These are phyloP conservation scores for Diadophis punctatus DNA, from an alignment of 2,113 vertebrate species.

Conservation along the genomic window DNA sequence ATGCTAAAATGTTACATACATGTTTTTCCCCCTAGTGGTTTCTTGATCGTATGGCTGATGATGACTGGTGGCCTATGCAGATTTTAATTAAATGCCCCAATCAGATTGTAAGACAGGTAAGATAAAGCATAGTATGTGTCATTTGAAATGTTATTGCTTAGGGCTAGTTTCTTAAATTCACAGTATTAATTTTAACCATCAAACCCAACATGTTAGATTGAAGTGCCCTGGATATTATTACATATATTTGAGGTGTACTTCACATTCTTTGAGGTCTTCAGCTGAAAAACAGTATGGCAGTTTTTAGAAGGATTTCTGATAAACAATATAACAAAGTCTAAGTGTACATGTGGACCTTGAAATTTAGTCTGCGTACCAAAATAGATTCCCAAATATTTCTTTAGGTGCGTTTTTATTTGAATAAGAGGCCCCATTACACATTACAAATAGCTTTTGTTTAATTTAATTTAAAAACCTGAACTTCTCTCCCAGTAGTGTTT, in stretches of 20 bases:
- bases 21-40: slow-evolving; percentile 88
- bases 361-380: not conserved
- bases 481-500: not conserved
- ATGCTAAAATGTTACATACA: slow-evolving; percentile 47
- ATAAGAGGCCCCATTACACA: not conserved
- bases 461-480: not conserved
- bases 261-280: not conserved
- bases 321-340: not conserved
- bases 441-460: not conserved
- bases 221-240: not conserved
- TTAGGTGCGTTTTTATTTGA: not conserved
- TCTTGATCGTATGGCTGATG: slow-evolving; percentile 98
- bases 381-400: not conserved
- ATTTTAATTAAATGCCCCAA: slow-evolving; percentile 99
- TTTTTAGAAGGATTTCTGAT: not conserved
- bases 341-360: not conserved
- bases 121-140: slow-evolving; percentile 3
- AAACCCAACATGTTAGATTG: not conserved
- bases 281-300: not conserved
- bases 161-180: not conserved
- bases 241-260: not conserved
- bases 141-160: not conserved
- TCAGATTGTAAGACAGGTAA: slow-evolving; percentile 97
- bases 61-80: slow-evolving; percentile 99
- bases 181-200: not conserved